Base-by-base conservation (phyloP, 2,113 vertebrate genomes). In the Psophia crepitans region DNA sequence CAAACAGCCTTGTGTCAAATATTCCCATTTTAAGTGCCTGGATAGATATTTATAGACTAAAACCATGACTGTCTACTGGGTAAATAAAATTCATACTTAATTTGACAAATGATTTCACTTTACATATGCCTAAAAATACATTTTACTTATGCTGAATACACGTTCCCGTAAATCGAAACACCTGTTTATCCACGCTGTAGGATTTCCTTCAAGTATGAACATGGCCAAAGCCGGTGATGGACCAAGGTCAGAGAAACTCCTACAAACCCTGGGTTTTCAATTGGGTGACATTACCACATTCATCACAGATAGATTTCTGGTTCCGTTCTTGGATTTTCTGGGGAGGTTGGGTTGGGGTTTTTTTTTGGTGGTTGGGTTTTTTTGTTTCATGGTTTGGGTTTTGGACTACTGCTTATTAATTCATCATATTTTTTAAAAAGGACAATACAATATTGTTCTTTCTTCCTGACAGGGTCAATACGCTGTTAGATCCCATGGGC, bases 51-150 rank as follows among this genome's bases (percentile, higher is more conserved):
- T 92, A 41, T 74, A 37, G n/a, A 37, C 71, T n/a, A 19, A 90
- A 93, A 70, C 28, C 61, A 24, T 80, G 49, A 43, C 82, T 78
- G 56, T 61, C 75, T 95, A 43, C 32, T 83, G 91, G 51, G 32
- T 87, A 91, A 96, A 85, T 95, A 77, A 97, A 96, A 93, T 54
- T 37, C 76, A 84, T 75, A 64, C 37, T 79, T 53, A 73, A 43
- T 28, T 78, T 64, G 53, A 64, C 33, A 84, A 54, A 63, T 32
- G 15, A 70, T 58, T 82, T 83, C 78, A 35, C 39, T 95, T 91
- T 46, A 57, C 77, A 57, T 85, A 33, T 83, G 12, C 73, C 54
- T 53, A 91, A 41, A 60, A 79, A 33, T 35, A 15, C 60, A 48
- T 81, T 87, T 93, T 41, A 23, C 71, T 80, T 63, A 4, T 2